Evolutionary conservation across 1,140 invertebrate species (phyloP), one percentile per base, ranked within the genome.

Genomic region (Diorhabda sublineata): DNA sequence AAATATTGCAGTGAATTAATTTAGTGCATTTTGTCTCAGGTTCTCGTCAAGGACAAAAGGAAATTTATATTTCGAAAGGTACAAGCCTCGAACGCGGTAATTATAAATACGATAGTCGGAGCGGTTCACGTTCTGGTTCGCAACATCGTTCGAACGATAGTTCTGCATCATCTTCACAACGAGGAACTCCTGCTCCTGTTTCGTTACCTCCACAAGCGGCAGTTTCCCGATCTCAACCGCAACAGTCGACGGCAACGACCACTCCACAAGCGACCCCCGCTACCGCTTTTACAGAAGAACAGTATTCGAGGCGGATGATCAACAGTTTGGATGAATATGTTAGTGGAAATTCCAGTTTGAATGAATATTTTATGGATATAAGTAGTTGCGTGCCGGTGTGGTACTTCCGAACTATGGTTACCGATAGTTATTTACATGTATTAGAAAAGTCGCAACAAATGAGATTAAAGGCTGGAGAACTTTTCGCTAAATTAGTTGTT

Each of bases 61-160:
- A 83, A 44, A 77, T 82, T 8, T 85, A 83, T 58, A 80, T 76
- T 73, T 77, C 78, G 5, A 85, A 85, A 67, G 81, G 82, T 3
- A 68, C 74, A 5, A 84, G 83, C 41, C 77, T 84, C 70, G 84
- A 85, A 70, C 74, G 83, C 3, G 77, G 77, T 60, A 80, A 79
- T 61, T 73, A 74, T 43, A 71, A 73, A 57, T 74, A 75, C 64
- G 82, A 85, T 80, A 82, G 82, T 61, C 81, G 83, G 52, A 81
- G 79, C 56, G 81, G 80, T n/a, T 85, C 86, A 4, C 81, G 87
- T 64, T 87, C 86, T 45, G 84, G 86, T 62, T 87, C 85, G 60
- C 85, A 87, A 66, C 85, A 87, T 70, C 75, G 81, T 42, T 82
- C 81, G 3, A 76, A 80, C 41, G 82, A 83, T 66, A 52, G n/a